Conservation (phyloP, 2,888 invertebrate genomes). For the Malthinus seriepunctatus region DNA sequence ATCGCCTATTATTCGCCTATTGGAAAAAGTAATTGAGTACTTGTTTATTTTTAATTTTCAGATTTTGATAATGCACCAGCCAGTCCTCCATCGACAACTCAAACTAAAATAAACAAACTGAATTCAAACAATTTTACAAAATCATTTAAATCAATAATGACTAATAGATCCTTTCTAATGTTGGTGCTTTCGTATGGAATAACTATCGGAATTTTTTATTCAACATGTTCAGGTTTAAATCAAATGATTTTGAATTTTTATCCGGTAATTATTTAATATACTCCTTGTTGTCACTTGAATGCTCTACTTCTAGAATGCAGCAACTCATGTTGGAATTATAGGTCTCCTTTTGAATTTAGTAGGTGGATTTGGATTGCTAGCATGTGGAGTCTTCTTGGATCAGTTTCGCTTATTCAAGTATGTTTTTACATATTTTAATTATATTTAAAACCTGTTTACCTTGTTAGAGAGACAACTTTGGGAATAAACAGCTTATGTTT, state of each 20-base stretch:
- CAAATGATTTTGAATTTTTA: constrained; percentile 10
- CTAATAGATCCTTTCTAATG: constrained; percentile 23
- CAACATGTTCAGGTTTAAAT: constrained; percentile 1
- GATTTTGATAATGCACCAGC: constrained; percentile 89
- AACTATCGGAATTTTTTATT: constrained; percentile 3
- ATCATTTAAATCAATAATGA: constrained; percentile 2
- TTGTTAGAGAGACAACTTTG: neutral
- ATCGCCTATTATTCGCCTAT: no score
- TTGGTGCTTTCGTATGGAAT: constrained; percentile 1
- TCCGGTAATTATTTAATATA: constrained; percentile 4
- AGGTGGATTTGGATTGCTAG: constrained; percentile 88
- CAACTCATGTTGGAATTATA: constrained; percentile 83
- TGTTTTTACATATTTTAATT: constrained; percentile 46
- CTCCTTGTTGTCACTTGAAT: neutral
- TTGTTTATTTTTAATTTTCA: constrained; percentile 46
- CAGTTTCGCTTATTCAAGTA: constrained; percentile 92
- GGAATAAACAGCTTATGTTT: neutral
- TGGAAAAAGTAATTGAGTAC: no score
- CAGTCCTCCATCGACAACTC: constrained; percentile 85
- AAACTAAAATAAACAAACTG: constrained; percentile 61
- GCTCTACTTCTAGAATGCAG: constrained; percentile 56
- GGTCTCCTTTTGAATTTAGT: constrained; percentile 89
- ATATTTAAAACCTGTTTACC: no score
- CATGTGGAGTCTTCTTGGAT: constrained; percentile 88
- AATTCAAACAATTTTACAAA: neutral